Base-by-base conservation (phyloP, 37 sponge, comb jelly and placozoan genomes). In the Spongia lamella region DNA sequence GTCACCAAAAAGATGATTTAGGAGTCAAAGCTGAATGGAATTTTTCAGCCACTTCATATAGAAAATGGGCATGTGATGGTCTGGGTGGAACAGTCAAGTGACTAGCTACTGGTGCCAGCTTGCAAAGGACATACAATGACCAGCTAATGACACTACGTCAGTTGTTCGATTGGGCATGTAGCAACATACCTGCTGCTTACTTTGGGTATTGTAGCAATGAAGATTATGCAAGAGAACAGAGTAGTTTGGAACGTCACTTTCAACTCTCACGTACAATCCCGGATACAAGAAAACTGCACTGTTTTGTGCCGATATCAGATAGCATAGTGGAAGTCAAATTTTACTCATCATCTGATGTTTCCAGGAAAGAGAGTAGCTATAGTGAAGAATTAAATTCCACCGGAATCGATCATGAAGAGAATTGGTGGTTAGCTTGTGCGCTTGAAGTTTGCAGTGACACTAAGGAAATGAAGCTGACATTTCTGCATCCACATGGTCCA, bases 51-150 rank as follows among this genome's bases (percentile, higher is more conserved):
- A 73, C 83, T 56, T 70, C 79, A 22, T 79, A 85, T 85, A 79
- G 79, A 19, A 85, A 85, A 58, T 75, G 80, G 40, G 76, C 87
- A 47, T 79, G 80, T 67, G 76, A 79, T 79, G 80, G 87, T 32
- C 21, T 86, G 17, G 87, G 87, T 43, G 80, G 87, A 4, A 85
- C 86, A 13, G 80, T 85, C n/a, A 85, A 79, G 30, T 62, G 80
- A 17, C 56, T 73, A 22, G 81, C 87, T 32, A 63, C 76, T 60
- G 56, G 71, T 39, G 80, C 80, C 29, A 86, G 80, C 63, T 27
- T 79, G 9, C 68, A 79, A 35, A 36, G 55, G 25, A 67, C 79
- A 31, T 64, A 72, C 30, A 30, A 37, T 22, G 64, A 79, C 32
- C 80, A 86, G 68, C 79, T 79, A 24, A 66, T 86, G 70, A 79